These are phyloP conservation scores for Syrrhaptes paradoxus DNA, from an alignment of 2,113 vertebrate genomes.

Conservation along the genomic window DNA sequence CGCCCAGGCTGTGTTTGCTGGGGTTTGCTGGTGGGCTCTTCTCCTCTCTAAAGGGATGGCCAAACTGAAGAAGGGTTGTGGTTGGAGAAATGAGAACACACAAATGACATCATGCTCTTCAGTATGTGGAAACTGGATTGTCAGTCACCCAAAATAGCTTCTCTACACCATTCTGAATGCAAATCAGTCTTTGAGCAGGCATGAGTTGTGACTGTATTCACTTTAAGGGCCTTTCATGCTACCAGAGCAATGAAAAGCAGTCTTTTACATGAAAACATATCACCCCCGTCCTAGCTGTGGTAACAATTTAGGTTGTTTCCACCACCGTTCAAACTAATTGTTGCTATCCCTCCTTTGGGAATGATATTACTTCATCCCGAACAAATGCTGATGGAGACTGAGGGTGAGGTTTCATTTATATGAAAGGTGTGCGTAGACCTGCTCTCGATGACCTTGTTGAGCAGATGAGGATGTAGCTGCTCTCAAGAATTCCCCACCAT, in stretches of 20 bases:
- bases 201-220: background rate
- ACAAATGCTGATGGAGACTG: background rate
- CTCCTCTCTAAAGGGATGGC: background rate
- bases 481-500: background rate
- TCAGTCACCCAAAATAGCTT: background rate
- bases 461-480: background rate
- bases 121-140: background rate
- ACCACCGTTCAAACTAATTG: background rate
- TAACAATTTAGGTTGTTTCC: background rate
- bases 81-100: background rate
- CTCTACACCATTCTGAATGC: slow-evolving; percentile 4
- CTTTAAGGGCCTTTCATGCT: background rate
- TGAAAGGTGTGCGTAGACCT: background rate
- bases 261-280: background rate
- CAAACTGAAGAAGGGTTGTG: slow-evolving; percentile 27
- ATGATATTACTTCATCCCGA: background rate
- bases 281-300: background rate
- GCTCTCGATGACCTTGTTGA: background rate
- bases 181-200: background rate
- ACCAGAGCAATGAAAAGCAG: background rate
- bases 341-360: background rate
- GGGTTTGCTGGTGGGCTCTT: background rate
- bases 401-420: background rate
- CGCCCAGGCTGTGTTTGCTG: background rate
- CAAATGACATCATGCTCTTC: background rate